Evolutionary conservation across 2,797 vertebrate genomes (phyloP), one percentile per base, ranked within the genome.

Genomic region (Centroberyx gerrardi): DNA sequence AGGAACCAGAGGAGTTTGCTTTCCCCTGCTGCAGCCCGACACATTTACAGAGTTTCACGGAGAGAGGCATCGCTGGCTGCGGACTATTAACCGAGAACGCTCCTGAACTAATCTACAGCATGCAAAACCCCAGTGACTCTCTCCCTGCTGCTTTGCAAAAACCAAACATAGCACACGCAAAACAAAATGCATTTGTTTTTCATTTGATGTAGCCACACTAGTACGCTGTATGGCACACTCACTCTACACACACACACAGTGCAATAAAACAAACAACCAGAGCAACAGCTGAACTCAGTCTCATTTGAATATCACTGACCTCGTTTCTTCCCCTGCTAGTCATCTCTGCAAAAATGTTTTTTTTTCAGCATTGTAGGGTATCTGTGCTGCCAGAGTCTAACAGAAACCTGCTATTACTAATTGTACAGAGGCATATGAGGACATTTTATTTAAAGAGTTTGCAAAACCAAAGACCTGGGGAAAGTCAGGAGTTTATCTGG

Each of bases 11-110:
- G 75, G 62, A 83, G 80, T 8, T 68, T 62, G 29, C 51, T 77
- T 82, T 79, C 76, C 74, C 83, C 83, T 68, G 85, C 80, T 80
- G 81, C 82, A 72, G 74, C 78, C 65, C 87, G 88, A 92, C 89
- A 91, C 88, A 89, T 86, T 88, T 88, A 74, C 59, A 49, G 29
- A 77, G 64, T 38, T 68, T 68, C 72, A 71, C 48, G 69, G 66
- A 72, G 66, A 72, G 72, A 82, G 67, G 66, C 64, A 67, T 69
- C 68, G 60, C 54, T 65, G 55, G 78, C 71, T 71, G 72, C 60
- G 68, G 62, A 3, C 46, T 60, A 72, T 81, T 82, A 83, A 72
- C 76, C 48, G 55, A 12, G 2, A 68, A 73, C 3, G 48, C 62
- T 64, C 62, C 68, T 58, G 31, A 76, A 66, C 73, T 74, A 56